phyloP scores from a whole-genome alignment of 2,113 vertebrate genomes.

The Hirundichthys speculiger region DNA sequence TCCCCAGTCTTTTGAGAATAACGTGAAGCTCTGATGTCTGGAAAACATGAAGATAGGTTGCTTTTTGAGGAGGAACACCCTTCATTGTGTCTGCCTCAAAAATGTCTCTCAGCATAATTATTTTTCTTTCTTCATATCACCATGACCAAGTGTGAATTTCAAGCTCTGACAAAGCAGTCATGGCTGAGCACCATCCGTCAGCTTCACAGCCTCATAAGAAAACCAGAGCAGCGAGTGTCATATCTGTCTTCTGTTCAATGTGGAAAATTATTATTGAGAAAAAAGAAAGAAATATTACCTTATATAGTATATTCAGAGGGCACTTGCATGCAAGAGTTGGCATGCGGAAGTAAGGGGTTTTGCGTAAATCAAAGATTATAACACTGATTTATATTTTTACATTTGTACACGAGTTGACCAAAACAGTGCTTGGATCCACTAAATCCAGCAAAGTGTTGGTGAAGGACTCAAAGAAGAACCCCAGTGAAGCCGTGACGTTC shows the following conservation, averaged over 20 bases:
- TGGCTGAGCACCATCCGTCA: conserved; percentile 31
- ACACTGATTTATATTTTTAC: conserved; percentile 15
- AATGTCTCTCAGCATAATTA: conserved; percentile 5
- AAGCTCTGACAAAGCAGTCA: conserved; percentile 21
- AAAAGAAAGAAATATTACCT: conserved; percentile 31
- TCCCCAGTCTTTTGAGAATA: conserved; percentile 2
- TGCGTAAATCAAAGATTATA: conserved; percentile 38
- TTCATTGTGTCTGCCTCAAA: conserved; percentile 2
- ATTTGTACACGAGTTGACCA: too few relatives aligned
- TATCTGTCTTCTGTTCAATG: conserved; percentile 37
- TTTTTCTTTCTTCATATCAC: conserved; percentile 10
- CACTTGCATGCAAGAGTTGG: too few relatives aligned
- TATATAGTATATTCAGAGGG: conserved; percentile 30
- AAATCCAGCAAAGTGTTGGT: too few relatives aligned
- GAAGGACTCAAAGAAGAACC: too few relatives aligned
- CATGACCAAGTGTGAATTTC: conserved; percentile 32
- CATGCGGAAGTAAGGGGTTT: conserved; percentile 1
- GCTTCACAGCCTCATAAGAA: conserved; percentile 32
- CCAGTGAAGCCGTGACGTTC: not conserved
- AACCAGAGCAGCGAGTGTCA: conserved; percentile 38
- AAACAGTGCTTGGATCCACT: too few relatives aligned
- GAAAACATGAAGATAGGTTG: conserved; percentile 1
- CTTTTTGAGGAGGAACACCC: conserved; percentile 1
- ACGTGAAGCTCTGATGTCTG: not conserved
- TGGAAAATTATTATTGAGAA: conserved; percentile 56